These are phyloP conservation scores for Polia nebulosa DNA, from an alignment of 2,888 invertebrate genomes.

Conservation along the genomic window DNA sequence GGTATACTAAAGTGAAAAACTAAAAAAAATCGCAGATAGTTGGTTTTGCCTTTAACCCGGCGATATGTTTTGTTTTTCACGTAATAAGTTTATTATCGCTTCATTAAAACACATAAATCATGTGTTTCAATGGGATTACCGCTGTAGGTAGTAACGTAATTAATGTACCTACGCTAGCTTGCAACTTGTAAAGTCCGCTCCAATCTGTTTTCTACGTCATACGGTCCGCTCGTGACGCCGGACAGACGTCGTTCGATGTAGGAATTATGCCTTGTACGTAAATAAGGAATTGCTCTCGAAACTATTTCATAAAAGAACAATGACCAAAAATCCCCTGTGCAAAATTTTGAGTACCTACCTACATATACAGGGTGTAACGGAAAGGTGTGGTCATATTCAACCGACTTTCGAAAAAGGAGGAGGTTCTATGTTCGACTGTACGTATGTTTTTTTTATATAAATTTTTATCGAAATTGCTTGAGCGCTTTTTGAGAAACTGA, in stretches of 20 bases:
- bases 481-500: too few species aligned
- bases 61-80: too few species aligned
- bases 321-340: not conserved
- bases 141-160: constrained; percentile 3
- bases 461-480: too few species aligned
- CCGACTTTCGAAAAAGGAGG: too few species aligned
- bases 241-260: not conserved
- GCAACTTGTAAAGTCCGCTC: not conserved
- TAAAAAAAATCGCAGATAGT: too few species aligned
- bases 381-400: too few species aligned
- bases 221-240: not conserved
- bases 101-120: constrained; percentile 8
- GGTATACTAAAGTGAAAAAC: too few species aligned
- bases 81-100: constrained; percentile 19
- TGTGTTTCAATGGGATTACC: constrained; percentile 13
- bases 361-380: too few species aligned
- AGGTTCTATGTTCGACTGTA: too few species aligned
- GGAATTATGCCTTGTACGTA: not conserved
- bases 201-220: constrained; percentile 16
- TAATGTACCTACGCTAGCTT: not conserved
- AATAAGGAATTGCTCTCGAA: not conserved
- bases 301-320: not conserved
- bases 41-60: too few species aligned
- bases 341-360: not conserved
- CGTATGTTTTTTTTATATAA: too few species aligned